Evolutionary conservation across 2,113 vertebrate species (phyloP).

Genomic region (Egretta garzetta): DNA sequence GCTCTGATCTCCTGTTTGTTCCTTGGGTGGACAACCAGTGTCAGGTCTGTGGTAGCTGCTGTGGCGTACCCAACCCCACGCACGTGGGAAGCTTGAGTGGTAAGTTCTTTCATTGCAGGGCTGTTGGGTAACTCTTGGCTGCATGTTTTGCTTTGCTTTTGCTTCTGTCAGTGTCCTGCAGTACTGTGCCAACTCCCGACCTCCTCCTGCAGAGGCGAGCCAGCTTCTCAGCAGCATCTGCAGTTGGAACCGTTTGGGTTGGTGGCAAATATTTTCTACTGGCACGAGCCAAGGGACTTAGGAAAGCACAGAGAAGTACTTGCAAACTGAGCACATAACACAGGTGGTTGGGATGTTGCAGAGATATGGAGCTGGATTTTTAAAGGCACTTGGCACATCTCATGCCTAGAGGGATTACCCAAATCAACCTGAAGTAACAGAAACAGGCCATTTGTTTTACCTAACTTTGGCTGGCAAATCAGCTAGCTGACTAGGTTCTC

Average conservation of each 20-base stretch:
- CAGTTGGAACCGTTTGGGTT: neutral
- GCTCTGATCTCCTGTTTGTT: neutral
- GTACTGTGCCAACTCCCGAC: neutral
- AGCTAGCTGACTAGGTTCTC: neutral
- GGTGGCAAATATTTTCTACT: neutral
- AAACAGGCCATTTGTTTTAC: neutral
- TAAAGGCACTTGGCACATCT: neutral
- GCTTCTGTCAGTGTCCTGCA: neutral
- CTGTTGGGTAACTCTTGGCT: neutral
- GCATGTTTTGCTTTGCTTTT: neutral
- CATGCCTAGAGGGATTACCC: neutral
- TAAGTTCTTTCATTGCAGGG: neutral
- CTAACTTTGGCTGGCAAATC: neutral
- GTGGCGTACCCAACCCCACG: neutral
- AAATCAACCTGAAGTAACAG: neutral
- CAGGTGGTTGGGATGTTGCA: constrained; percentile 32
- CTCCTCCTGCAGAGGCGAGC: neutral
- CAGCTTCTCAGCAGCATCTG: constrained; percentile 28
- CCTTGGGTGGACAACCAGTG: fast-evolving
- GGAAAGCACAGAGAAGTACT: neutral
- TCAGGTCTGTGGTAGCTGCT: neutral
- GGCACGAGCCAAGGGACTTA: neutral
- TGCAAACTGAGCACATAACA: neutral
- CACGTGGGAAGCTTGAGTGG: neutral
- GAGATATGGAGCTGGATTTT: neutral